A percentile compares a stretch with the other conserved stretches of the same genome.
These are phyloP conservation scores for Parauchenoglanis punctatus DNA, from an alignment of 2,797 vertebrate genomes.

Conservation along the genomic window DNA sequence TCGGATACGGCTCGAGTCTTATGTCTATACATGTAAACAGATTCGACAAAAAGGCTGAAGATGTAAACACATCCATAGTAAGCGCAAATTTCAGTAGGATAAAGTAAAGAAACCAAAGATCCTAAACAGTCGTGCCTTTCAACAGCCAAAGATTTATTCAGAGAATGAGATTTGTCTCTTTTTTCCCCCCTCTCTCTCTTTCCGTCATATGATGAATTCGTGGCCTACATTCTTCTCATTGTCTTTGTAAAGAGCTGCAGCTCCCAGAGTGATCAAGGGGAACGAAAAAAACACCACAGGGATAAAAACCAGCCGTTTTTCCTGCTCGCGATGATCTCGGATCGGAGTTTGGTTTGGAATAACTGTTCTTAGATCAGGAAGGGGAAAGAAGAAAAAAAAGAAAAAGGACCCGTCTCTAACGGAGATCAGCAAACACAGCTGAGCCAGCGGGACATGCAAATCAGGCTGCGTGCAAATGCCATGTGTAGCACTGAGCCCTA, in stretches of 20 bases:
- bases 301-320: background rate
- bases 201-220: constrained; percentile 1
- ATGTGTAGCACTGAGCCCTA: constrained; percentile 63
- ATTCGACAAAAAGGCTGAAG: background rate
- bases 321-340: background rate
- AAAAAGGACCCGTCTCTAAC: constrained; percentile 8
- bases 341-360: background rate
- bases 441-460: constrained; percentile 73
- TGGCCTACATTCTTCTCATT: constrained; percentile 43
- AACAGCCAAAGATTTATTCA: background rate
- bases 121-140: background rate
- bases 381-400: background rate
- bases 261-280: background rate
- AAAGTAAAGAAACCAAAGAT: background rate
- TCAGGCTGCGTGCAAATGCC: constrained; percentile 71
- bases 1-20: background rate
- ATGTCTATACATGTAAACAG: background rate
- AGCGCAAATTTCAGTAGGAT: too few species aligned
- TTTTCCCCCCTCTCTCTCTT: background rate
- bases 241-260: constrained; percentile 22
- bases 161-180: background rate
- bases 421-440: constrained; percentile 65
- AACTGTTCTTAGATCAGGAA: constrained; percentile 7
- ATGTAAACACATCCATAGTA: background rate
- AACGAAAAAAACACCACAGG: background rate